phyloP scores from a whole-genome alignment of 37 sponge, comb jelly and placozoan genomes.

The Aplysina aerophoba region DNA sequence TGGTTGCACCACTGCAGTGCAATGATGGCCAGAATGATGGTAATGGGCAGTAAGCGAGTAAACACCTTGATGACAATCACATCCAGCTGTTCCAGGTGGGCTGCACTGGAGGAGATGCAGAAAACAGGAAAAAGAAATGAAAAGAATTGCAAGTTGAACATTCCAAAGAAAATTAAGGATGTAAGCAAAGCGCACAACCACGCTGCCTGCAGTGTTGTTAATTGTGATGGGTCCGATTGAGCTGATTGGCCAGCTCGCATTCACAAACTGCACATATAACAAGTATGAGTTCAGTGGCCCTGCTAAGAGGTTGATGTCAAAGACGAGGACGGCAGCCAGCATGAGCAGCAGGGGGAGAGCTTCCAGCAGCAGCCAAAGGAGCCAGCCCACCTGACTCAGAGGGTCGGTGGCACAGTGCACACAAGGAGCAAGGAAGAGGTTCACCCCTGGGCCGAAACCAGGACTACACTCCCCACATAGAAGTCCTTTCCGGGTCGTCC shows the following conservation, averaged over 20 bases:
- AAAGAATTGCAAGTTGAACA: slow-evolving; percentile 17
- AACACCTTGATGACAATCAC: not conserved
- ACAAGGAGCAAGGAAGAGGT: slow-evolving; percentile 18
- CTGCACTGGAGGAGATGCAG: slow-evolving; percentile 6
- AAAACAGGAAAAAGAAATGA: slow-evolving; percentile 9
- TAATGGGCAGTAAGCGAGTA: not conserved
- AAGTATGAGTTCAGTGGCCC: slow-evolving; percentile 20
- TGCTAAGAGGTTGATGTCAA: not conserved
- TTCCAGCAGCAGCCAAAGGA: slow-evolving; percentile 17
- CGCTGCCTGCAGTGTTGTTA: not conserved
- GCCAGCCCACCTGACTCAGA: slow-evolving; percentile 30
- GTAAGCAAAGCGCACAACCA: not conserved
- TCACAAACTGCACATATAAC: slow-evolving; percentile 8
- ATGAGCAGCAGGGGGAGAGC: not conserved
- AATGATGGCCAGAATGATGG: not conserved
- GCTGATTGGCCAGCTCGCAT: not conserved
- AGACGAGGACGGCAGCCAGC: not conserved
- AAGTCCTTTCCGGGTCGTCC: slow-evolving; percentile 10
- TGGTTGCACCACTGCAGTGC: not conserved
- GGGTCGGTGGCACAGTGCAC: slow-evolving; percentile 19
- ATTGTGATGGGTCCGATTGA: not conserved
- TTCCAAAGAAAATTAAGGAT: not conserved
- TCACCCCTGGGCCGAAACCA: slow-evolving; percentile 19
- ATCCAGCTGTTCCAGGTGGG: not conserved
- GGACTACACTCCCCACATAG: slow-evolving; percentile 14